Conservation (phyloP, 2,888 invertebrate species). For the Agrypnus murinus region DNA sequence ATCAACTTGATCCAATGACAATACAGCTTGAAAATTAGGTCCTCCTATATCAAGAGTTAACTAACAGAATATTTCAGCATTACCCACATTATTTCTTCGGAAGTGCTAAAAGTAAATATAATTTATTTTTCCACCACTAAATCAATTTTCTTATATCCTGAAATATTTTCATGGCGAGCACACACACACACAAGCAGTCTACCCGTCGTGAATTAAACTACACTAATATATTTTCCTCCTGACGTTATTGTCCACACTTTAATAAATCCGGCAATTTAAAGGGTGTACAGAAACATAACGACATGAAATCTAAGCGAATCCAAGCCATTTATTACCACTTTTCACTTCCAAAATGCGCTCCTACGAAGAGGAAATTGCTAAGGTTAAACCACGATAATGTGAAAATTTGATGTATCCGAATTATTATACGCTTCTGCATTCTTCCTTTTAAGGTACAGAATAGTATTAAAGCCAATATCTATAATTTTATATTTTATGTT, state of each 20-base stretch:
- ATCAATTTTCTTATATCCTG: too few relatives aligned
- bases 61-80: too few relatives aligned
- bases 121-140: too few relatives aligned
- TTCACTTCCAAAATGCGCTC: slow-evolving; percentile 11
- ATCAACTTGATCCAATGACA: too few relatives aligned
- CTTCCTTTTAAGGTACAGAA: background rate
- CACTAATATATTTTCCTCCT: slow-evolving; percentile 1
- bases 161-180: too few relatives aligned
- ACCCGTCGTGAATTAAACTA: slow-evolving; percentile 4
- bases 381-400: background rate
- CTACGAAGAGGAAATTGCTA: background rate
- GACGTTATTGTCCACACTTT: slow-evolving; percentile 17
- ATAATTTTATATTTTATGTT: too few relatives aligned
- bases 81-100: too few relatives aligned
- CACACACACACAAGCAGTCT: background rate
- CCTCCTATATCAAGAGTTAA: too few relatives aligned
- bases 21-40: too few relatives aligned
- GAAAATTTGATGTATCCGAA: background rate
- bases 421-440: slow-evolving; percentile 1
- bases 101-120: too few relatives aligned
- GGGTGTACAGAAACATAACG: slow-evolving; percentile 7
- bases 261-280: slow-evolving; percentile 22
- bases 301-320: slow-evolving; percentile 13
- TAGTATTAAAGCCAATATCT: too few relatives aligned
- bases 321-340: slow-evolving; percentile 9